Conservation (phyloP, 53 echinoderm and acorn worm species). For the Crossaster papposus region DNA sequence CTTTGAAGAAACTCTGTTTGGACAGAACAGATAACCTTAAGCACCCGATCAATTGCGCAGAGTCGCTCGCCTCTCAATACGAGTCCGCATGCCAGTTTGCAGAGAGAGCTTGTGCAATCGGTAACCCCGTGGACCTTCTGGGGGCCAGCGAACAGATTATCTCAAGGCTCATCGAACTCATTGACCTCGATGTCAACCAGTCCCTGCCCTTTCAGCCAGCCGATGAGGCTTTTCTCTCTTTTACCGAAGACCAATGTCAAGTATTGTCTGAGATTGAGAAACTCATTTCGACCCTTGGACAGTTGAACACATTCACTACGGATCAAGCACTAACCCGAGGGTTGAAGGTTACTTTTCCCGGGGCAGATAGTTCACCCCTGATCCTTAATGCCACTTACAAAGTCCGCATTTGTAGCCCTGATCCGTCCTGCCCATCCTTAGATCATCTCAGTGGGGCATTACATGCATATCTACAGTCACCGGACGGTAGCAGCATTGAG, state of each 20-base stretch:
- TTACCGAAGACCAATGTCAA: neutral
- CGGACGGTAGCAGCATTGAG: constrained; percentile 12
- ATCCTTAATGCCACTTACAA: neutral
- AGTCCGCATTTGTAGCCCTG: neutral
- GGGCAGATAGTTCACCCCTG: neutral
- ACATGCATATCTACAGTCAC: neutral
- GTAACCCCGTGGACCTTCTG: constrained; percentile 35
- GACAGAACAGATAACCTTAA: neutral
- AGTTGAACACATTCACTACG: neutral
- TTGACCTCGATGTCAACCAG: neutral
- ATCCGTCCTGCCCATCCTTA: neutral
- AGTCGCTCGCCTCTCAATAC: constrained; percentile 17
- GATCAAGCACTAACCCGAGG: neutral
- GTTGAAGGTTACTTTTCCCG: neutral
- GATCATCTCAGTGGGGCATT: neutral
- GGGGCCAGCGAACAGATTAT: constrained; percentile 23
- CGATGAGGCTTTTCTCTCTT: neutral
- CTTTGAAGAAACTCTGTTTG: neutral
- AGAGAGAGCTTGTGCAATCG: constrained; percentile 28
- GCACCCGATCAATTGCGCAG: neutral
- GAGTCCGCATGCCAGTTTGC: constrained; percentile 40
- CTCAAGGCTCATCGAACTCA: constrained; percentile 26
- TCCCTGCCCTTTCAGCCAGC: neutral
- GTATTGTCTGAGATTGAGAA: neutral
- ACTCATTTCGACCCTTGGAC: neutral